A percentile compares a stretch with the other conserved stretches of the same genome.
Evolutionary conservation across 2,113 vertebrate species (phyloP).

Genomic region (Tonatia bakeri): DNA sequence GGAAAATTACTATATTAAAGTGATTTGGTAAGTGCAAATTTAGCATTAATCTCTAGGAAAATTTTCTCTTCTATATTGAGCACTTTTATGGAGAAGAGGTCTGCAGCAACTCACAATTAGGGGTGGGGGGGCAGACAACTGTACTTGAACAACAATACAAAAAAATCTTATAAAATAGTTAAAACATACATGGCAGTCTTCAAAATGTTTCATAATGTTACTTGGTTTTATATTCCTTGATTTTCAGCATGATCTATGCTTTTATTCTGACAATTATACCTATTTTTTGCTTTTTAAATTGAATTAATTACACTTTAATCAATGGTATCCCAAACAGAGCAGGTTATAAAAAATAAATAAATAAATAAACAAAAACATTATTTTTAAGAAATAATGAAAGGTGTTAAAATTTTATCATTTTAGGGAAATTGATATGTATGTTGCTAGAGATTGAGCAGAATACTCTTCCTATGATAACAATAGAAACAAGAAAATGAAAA

Average conservation of each 20-base stretch:
- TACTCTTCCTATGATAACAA: not conserved
- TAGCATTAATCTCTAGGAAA: not conserved
- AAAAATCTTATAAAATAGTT: not conserved
- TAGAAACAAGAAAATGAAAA: not conserved
- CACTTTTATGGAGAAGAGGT: not conserved
- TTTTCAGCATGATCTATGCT: not conserved
- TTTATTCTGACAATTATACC: not conserved
- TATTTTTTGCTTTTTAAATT: not conserved
- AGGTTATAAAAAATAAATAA: not conserved
- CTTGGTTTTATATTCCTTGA: not conserved
- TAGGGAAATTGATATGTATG: not conserved
- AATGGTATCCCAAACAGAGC: not conserved
- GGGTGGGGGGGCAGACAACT: too few relatives aligned
- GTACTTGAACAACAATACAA: too few relatives aligned
- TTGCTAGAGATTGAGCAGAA: not conserved
- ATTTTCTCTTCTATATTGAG: not conserved
- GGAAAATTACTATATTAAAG: not conserved
- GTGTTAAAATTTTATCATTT: not conserved
- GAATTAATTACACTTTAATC: not conserved
- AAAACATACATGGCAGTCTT: not conserved
- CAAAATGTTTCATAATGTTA: not conserved
- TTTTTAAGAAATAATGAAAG: not conserved
- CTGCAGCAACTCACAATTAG: not conserved
- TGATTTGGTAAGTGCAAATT: not conserved
- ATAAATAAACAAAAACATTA: not conserved